Percentiles rank a stretch among this genome's conserved stretches.
Evolutionary conservation across 1,140 invertebrate genomes (phyloP).

Genomic region (Chironomus striatipennis): DNA sequence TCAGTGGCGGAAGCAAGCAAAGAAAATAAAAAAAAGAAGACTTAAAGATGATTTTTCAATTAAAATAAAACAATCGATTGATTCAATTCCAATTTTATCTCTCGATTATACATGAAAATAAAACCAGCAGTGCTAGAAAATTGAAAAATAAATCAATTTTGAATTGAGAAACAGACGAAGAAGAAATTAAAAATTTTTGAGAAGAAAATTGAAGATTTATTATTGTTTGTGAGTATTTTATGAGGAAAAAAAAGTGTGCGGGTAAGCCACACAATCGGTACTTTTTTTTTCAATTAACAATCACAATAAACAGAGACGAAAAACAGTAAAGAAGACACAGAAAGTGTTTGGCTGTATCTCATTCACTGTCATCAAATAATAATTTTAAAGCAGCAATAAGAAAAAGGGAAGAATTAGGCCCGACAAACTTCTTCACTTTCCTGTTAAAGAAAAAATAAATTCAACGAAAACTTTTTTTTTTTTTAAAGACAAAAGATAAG

Average conservation of each 20-base stretch:
- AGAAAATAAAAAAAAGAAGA: neutral
- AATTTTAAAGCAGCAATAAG: neutral
- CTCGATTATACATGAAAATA: neutral
- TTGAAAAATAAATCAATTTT: neutral
- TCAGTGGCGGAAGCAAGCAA: neutral
- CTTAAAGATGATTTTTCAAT: neutral
- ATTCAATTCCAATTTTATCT: neutral
- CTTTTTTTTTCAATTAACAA: no score
- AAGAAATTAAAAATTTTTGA: no score
- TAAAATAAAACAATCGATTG: conserved; percentile 8
- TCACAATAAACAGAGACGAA: neutral
- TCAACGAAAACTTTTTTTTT: no score
- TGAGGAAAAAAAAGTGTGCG: neutral
- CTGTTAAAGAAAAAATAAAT: no score
- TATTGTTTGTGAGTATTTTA: neutral
- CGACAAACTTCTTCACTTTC: neutral
- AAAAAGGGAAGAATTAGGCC: neutral
- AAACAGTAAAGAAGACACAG: neutral
- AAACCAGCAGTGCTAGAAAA: neutral
- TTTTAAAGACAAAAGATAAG: neutral
- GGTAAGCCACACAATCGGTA: neutral
- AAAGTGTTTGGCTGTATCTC: neutral
- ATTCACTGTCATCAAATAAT: neutral
- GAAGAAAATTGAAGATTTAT: neutral
- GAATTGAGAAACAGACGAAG: neutral